These are phyloP conservation scores for Harpalus rufipes DNA, from an alignment of 2,888 invertebrate species.

Conservation along the genomic window DNA sequence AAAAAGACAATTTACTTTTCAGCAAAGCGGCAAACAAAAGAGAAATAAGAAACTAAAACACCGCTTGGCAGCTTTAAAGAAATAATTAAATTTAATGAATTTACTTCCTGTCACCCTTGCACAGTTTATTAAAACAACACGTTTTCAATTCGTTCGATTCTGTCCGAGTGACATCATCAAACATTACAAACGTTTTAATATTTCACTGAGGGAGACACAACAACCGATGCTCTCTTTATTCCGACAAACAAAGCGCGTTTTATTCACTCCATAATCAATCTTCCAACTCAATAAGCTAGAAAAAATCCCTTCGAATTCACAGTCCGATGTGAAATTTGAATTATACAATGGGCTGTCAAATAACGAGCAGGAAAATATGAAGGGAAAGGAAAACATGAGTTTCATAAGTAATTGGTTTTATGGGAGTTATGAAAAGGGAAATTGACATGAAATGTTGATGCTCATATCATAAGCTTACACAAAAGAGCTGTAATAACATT, in stretches of 20 bases:
- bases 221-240: conserved; percentile 43
- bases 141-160: conserved; percentile 45
- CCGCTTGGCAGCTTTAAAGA: conserved; percentile 30
- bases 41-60: conserved; percentile 37
- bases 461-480: no score
- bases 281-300: conserved; percentile 58
- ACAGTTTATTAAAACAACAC: conserved; percentile 24
- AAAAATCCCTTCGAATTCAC: conserved; percentile 31
- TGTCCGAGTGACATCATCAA: conserved; percentile 14
- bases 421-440: no score
- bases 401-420: conserved; percentile 9
- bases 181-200: conserved; percentile 50
- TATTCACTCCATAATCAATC: conserved; percentile 59
- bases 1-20: conserved; percentile 32
- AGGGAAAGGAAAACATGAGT: not conserved
- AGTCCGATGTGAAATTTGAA: conserved; percentile 35
- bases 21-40: conserved; percentile 17
- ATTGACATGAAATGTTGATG: no score
- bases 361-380: not conserved
- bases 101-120: conserved; percentile 15
- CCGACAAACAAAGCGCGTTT: conserved; percentile 48
- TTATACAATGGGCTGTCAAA: conserved; percentile 44
- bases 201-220: conserved; percentile 7
- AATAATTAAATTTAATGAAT: conserved; percentile 53
- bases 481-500: no score